Base-by-base conservation (phyloP, 2,797 vertebrate genomes). In the Coregonus sp. region DNA sequence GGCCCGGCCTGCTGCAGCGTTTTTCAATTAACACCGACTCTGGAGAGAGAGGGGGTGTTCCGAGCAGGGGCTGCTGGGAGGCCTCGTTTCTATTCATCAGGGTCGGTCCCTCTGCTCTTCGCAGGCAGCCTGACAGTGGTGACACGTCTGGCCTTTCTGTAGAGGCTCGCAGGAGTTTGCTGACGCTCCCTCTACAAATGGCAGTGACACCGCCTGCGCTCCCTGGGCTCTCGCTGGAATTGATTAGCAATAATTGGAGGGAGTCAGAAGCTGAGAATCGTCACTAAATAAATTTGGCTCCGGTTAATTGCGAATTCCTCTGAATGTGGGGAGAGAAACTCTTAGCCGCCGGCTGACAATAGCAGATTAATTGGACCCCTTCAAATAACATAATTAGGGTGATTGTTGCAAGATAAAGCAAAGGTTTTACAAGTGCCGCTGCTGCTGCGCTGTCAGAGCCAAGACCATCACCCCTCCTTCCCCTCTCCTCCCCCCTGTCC, bases 301-400 rank as follows among this genome's bases (percentile, higher is more conserved):
- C 89, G 85, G 95, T 95, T 96, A 96, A 96, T 96, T 96, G 94
- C 91, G 91, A 93, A 94, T 94, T 94, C 92, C 91, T 92, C 89
- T 91, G 91, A 88, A 88, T 88, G 91, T 89, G 77, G 33, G 81
- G 83, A 90, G 88, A 94, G 95, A 95, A 95, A 93, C 93, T 95
- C 95, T 96, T 95, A 95, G 92, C 92, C 93, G 91, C 92, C 88
- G 93, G 91, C 94, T 95, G 94, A 95, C 95, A 93, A 94, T 94
- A 91, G 93, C 87, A 92, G 92, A 95, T 95, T 96, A 96, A 96
- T 96, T 96, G 96, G 95, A 94, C 93, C 94, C 94, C 93, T 94
- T 91, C 92, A 94, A 93, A 93, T 93, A 96, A 93, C 94, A 94
- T 96, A 96, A 96, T 97, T 96, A 96, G 93, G 91, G 92, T 95